Conservation (phyloP, 2,797 vertebrate genomes). For the Aselliscus stoliczkanus region DNA sequence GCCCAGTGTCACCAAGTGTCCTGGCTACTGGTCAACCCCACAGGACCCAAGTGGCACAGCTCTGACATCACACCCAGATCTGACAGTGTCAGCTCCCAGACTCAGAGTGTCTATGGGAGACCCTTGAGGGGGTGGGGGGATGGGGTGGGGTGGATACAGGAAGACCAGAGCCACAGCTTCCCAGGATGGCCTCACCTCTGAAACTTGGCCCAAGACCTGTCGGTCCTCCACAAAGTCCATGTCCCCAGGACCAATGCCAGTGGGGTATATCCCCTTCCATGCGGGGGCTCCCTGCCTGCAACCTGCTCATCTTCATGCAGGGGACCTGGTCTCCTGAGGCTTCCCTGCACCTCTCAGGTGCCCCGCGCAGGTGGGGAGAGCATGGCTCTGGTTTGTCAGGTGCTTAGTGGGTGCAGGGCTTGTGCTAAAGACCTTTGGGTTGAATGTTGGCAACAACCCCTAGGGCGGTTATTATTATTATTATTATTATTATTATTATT, state of each 20-base stretch:
- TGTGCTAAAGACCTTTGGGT: background rate
- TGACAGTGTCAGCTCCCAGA: background rate
- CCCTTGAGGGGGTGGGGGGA: too few species aligned
- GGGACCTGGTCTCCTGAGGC: background rate
- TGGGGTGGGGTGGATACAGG: background rate
- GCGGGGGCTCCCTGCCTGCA: too few species aligned
- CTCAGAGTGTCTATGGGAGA: background rate
- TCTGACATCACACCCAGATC: background rate
- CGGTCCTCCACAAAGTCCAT: background rate
- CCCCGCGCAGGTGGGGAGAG: background rate
- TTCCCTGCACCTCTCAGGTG: background rate
- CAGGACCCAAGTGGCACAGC: background rate
- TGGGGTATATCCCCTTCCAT: background rate
- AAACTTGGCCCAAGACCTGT: background rate
- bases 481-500: background rate
- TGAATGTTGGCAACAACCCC: background rate
- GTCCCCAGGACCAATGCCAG: too few species aligned
- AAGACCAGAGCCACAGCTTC: background rate
- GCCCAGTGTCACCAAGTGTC: background rate
- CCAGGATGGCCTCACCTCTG: background rate
- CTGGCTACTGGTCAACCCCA: background rate
- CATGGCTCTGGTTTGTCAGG: background rate
- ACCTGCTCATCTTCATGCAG: background rate
- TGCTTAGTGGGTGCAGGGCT: background rate
- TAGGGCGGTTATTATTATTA: background rate